A percentile compares a stretch with the other conserved stretches of the same genome.
Evolutionary conservation across 37 sponge, comb jelly and placozoan genomes (phyloP).

Genomic region (Cladorhizidae sp.): DNA sequence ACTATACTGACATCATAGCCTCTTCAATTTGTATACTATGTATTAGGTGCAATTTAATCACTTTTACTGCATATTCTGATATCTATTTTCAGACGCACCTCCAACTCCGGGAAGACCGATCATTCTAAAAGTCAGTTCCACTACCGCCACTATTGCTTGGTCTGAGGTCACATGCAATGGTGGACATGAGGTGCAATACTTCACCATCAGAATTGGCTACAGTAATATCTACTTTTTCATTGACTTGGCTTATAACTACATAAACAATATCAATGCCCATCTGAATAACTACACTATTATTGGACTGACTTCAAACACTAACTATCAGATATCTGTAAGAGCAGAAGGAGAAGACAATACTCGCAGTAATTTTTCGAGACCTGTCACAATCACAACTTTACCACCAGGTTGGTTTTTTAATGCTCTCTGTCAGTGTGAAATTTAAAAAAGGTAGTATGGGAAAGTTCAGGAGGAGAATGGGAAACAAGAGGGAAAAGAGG

Average conservation of each 20-base stretch:
- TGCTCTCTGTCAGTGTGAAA: too few species aligned
- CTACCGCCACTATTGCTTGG: constrained; percentile 16
- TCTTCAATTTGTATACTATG: too few species aligned
- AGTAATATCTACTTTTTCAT: not conserved
- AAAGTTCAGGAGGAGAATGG: too few species aligned
- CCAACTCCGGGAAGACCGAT: constrained; percentile 12
- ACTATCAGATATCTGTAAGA: constrained; percentile 15
- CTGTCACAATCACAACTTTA: constrained; percentile 4
- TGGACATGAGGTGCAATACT: constrained; percentile 13
- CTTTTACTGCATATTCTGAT: not conserved
- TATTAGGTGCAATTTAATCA: too few species aligned
- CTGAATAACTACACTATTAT: constrained; percentile 1
- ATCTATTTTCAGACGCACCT: not conserved
- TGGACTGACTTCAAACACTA: constrained; percentile 1
- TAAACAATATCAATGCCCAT: constrained; percentile 7
- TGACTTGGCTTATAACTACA: not conserved
- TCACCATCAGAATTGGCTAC: constrained; percentile 3
- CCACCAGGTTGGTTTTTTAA: constrained; percentile 20
- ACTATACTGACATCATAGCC: too few species aligned
- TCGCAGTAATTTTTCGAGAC: constrained; percentile 5
- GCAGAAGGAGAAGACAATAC: constrained; percentile 7
- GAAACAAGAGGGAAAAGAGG: too few species aligned
- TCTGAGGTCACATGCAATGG: constrained; percentile 15
- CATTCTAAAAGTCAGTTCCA: not conserved
- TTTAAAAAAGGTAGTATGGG: too few species aligned